phyloP scores from a whole-genome alignment of 35 echinoderm and acorn worm species.

The Lytechinus pictus region DNA sequence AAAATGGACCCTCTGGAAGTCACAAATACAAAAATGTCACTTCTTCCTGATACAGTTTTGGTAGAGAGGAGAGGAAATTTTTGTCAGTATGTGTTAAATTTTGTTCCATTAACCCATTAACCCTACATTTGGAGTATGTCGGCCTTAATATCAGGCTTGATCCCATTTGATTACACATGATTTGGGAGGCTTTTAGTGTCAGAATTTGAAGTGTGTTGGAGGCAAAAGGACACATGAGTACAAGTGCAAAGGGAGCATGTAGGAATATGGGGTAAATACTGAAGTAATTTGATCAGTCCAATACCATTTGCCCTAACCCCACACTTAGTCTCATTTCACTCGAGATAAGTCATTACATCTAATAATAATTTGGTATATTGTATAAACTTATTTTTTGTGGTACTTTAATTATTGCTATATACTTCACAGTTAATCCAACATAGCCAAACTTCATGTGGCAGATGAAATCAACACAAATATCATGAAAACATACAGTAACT shows the following conservation, averaged over 20 bases:
- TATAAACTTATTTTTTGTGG: too few relatives aligned
- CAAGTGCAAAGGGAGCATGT: background rate
- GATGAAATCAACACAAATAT: too few relatives aligned
- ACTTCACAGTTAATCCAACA: too few relatives aligned
- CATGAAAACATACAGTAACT: too few relatives aligned
- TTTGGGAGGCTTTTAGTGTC: background rate
- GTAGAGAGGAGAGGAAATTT: background rate
- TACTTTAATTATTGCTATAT: too few relatives aligned
- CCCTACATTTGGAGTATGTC: background rate
- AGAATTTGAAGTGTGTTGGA: background rate
- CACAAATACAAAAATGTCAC: background rate
- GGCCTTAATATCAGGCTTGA: background rate
- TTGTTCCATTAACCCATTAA: slow-evolving; percentile 18
- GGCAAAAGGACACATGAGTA: background rate
- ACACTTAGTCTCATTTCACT: too few relatives aligned
- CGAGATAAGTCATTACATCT: too few relatives aligned
- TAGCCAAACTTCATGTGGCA: too few relatives aligned
- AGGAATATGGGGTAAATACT: background rate
- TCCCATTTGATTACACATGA: background rate
- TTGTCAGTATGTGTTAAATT: background rate
- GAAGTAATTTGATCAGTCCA: background rate
- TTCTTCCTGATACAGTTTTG: background rate
- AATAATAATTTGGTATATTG: too few relatives aligned
- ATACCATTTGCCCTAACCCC: too few relatives aligned
- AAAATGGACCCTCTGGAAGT: background rate